Evolutionary conservation across 2,888 invertebrate species (phyloP).

Genomic region (Branchipolynoe longqiensis): DNA sequence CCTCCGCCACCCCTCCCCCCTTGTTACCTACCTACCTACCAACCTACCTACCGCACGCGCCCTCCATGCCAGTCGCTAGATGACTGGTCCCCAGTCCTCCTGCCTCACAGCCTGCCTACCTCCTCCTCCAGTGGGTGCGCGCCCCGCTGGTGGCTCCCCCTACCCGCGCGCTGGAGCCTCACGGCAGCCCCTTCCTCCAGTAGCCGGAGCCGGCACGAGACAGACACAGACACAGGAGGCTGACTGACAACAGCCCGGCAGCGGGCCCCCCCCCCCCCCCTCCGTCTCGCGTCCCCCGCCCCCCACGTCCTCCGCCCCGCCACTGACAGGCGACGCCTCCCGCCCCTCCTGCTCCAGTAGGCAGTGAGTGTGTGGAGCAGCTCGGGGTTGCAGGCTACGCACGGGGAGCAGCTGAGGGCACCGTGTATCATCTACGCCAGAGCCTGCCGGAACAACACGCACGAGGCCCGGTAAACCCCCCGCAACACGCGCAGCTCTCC

Average conservation of each 20-base stretch:
- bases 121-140: no score
- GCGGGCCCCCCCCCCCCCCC: neutral
- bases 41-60: no score
- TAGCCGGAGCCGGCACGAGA: no score
- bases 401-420: neutral
- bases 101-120: no score
- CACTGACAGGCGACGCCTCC: neutral
- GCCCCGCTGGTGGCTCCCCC: no score
- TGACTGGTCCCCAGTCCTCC: no score
- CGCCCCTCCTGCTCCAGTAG: constrained; percentile 6
- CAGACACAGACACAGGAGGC: no score
- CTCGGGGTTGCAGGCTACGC: neutral
- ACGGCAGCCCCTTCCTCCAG: no score
- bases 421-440: neutral
- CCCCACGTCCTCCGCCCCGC: neutral
- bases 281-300: neutral
- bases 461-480: neutral
- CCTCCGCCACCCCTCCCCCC: no score
- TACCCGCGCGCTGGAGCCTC: no score
- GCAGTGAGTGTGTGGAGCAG: constrained; percentile 6
- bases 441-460: neutral
- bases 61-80: no score
- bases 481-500: neutral
- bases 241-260: neutral
- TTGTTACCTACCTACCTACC: no score